Percentiles rank a stretch among this genome's conserved stretches.
phyloP scores from a whole-genome alignment of 2,888 invertebrate genomes.

The Helleia helle region DNA sequence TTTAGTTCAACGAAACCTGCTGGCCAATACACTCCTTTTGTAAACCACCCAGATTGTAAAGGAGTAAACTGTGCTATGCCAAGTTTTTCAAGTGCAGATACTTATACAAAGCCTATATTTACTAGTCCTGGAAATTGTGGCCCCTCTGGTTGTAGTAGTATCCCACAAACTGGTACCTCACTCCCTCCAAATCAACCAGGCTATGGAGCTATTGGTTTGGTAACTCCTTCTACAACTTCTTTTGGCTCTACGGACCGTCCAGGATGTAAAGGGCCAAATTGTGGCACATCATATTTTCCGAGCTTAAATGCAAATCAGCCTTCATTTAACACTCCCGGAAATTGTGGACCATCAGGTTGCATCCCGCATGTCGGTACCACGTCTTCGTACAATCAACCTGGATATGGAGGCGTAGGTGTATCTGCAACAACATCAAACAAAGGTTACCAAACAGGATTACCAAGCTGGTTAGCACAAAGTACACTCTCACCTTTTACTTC shows the following conservation, averaged over 20 bases:
- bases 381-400: neutral
- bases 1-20: neutral
- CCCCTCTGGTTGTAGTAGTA: neutral
- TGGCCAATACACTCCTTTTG: neutral
- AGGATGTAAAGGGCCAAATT: neutral
- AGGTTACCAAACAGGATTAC: neutral
- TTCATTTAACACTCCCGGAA: neutral
- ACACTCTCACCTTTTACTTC: neutral
- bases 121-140: neutral
- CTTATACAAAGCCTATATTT: neutral
- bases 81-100: neutral
- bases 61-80: constrained; percentile 3
- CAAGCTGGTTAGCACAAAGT: neutral
- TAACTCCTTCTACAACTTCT: neutral
- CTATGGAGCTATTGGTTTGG: neutral
- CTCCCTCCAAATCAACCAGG: neutral
- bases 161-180: neutral
- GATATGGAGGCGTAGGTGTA: neutral
- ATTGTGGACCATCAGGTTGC: constrained; percentile 3
- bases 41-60: neutral
- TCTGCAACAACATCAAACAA: neutral
- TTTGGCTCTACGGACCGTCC: neutral
- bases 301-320: neutral
- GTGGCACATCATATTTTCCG: neutral
- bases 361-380: neutral